Conservation (phyloP, 2,797 vertebrate genomes). For the Hafferia zeledoni region DNA sequence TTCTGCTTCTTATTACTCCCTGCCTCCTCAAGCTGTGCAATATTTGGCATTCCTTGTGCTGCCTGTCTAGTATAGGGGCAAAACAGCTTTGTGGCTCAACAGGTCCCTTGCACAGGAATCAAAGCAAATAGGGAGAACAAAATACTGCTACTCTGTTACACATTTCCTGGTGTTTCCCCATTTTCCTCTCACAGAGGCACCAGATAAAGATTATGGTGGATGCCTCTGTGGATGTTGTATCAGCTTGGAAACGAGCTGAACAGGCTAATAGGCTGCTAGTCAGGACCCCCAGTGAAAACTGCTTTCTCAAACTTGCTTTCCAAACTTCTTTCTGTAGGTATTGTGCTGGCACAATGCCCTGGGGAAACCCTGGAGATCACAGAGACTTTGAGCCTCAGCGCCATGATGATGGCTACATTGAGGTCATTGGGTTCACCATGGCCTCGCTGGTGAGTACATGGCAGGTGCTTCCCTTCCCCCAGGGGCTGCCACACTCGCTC, state of each 20-base stretch:
- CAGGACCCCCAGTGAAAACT: not conserved
- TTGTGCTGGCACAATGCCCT: constrained; percentile 99
- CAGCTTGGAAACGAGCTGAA: not conserved
- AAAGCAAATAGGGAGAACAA: not conserved
- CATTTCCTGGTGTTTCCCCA: not conserved
- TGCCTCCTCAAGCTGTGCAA: not conserved
- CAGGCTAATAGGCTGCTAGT: not conserved
- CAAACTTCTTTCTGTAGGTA: constrained; percentile 80
- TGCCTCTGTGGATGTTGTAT: not conserved
- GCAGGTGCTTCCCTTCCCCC: not conserved
- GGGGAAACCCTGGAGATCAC: constrained; percentile 97
- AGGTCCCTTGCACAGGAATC: not conserved
- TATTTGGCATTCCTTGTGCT: not conserved
- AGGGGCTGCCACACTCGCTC: not conserved
- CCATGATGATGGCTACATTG: constrained; percentile 96
- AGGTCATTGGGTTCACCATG: constrained; percentile 98
- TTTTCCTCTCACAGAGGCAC: not conserved
- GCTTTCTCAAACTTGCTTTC: not conserved
- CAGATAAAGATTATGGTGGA: not conserved
- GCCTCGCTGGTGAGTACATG: constrained; percentile 88
- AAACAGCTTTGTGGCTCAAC: not conserved
- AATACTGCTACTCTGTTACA: not conserved
- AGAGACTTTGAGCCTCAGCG: constrained; percentile 98
- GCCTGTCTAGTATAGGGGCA: not conserved
- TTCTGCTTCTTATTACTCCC: not conserved